Conservation (phyloP, 2,888 invertebrate species). For the Troides oblongomaculatus region DNA sequence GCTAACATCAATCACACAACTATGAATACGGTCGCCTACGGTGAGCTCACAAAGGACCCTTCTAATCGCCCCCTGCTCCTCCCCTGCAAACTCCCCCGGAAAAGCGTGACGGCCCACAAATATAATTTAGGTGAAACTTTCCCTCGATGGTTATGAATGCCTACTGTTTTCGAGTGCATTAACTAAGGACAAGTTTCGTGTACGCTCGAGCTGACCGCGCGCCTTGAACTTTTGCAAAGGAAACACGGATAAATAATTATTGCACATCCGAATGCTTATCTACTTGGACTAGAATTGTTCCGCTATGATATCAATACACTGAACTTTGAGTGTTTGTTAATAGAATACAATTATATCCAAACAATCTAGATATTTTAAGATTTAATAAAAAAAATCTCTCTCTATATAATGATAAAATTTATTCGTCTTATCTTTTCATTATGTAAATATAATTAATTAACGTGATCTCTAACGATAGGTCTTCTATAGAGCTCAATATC, state of each 20-base stretch:
- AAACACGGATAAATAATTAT: conserved; percentile 14
- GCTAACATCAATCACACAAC: conserved; percentile 33
- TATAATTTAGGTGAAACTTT: conserved; percentile 79
- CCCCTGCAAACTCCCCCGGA: conserved; percentile 51
- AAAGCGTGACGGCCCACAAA: conserved; percentile 81
- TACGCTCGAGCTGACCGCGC: conserved; percentile 22
- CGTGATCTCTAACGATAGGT: no score
- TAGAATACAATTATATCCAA: not conserved
- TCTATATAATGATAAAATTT: no score
- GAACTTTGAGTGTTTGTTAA: not conserved
- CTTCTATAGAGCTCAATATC: no score
- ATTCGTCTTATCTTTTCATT: no score
- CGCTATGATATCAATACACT: not conserved
- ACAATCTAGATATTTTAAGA: no score
- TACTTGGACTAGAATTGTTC: not conserved
- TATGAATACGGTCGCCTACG: conserved; percentile 68
- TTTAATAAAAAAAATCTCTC: no score
- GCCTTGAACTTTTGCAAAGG: conserved; percentile 16
- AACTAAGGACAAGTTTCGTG: conserved; percentile 44
- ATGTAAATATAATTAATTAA: no score
- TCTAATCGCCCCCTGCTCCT: conserved; percentile 65
- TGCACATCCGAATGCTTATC: conserved; percentile 18
- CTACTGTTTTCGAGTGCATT: conserved; percentile 65
- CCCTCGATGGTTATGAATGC: conserved; percentile 64
- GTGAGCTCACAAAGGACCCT: conserved; percentile 67